Percentiles rank a stretch among this genome's conserved stretches.
Conservation (phyloP, 1,140 invertebrate genomes). For the Sipha flava region DNA sequence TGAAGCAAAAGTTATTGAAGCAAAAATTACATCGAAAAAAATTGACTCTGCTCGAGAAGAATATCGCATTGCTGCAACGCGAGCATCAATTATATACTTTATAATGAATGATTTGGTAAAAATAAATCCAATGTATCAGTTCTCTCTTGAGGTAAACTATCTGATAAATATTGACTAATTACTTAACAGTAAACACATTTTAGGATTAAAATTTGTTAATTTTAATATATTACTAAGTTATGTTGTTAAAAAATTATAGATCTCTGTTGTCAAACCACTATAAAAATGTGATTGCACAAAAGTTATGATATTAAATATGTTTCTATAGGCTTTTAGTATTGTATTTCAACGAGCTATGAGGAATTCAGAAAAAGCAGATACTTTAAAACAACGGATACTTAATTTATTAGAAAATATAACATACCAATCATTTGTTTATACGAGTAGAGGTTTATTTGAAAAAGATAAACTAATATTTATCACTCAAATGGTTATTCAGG, state of each 20-base stretch:
- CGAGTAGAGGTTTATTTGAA: constrained; percentile 84
- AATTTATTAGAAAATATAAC: constrained; percentile 83
- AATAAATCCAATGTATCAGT: constrained; percentile 94
- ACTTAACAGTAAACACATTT: neutral
- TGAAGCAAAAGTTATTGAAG: constrained; percentile 73
- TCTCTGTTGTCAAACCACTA: no score
- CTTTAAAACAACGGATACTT: constrained; percentile 59
- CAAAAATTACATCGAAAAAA: constrained; percentile 71
- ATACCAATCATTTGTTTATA: constrained; percentile 78
- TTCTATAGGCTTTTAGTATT: constrained; percentile 67
- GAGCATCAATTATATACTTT: constrained; percentile 88
- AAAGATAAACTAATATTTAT: constrained; percentile 86
- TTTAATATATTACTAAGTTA: no score
- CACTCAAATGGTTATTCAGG: constrained; percentile 78
- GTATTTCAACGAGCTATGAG: constrained; percentile 84
- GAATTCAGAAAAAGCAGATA: constrained; percentile 57
- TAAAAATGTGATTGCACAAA: no score
- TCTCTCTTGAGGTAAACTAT: constrained; percentile 69
- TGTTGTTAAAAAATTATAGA: no score
- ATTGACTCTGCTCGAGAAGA: constrained; percentile 85
- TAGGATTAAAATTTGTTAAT: no score
- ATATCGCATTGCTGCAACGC: constrained; percentile 74
- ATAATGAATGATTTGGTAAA: constrained; percentile 87
- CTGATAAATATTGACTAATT: neutral
- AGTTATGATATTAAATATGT: no score